A percentile compares a stretch with the other conserved stretches of the same genome.
phyloP scores from a whole-genome alignment of 2,113 vertebrate species.

The Eolophus roseicapilla region DNA sequence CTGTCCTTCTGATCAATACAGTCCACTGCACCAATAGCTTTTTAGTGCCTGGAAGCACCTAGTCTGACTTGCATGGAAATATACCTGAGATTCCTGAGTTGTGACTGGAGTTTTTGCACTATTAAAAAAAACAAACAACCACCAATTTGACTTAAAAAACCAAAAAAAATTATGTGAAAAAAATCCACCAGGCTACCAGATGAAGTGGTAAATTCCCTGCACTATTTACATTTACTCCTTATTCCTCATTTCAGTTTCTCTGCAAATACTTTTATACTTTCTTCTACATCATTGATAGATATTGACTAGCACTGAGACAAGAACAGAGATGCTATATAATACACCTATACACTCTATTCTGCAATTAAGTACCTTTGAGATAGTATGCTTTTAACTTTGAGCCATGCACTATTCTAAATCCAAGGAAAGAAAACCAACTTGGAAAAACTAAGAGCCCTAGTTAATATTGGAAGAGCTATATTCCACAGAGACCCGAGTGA shows the following conservation, averaged over 20 bases:
- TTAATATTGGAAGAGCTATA: background rate
- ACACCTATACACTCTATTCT: background rate
- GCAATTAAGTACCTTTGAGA: background rate
- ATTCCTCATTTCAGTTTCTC: background rate
- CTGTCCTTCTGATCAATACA: background rate
- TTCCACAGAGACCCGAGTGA: conserved; percentile 10
- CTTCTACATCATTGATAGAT: background rate
- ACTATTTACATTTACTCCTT: background rate
- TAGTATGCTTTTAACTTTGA: background rate
- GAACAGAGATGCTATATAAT: background rate
- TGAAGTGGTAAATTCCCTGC: background rate
- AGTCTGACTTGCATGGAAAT: background rate
- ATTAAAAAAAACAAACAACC: background rate
- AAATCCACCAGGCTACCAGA: background rate
- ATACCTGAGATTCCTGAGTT: background rate
- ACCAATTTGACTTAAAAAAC: background rate
- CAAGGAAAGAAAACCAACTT: background rate
- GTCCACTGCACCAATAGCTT: background rate
- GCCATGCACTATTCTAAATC: background rate
- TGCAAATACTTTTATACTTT: background rate
- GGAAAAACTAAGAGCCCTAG: background rate
- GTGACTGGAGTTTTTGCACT: background rate
- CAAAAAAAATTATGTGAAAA: background rate
- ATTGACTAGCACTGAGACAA: background rate
- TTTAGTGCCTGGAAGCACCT: background rate